Evolutionary conservation across 2,797 vertebrate genomes (phyloP).

Genomic region (Dallia pectoralis): DNA sequence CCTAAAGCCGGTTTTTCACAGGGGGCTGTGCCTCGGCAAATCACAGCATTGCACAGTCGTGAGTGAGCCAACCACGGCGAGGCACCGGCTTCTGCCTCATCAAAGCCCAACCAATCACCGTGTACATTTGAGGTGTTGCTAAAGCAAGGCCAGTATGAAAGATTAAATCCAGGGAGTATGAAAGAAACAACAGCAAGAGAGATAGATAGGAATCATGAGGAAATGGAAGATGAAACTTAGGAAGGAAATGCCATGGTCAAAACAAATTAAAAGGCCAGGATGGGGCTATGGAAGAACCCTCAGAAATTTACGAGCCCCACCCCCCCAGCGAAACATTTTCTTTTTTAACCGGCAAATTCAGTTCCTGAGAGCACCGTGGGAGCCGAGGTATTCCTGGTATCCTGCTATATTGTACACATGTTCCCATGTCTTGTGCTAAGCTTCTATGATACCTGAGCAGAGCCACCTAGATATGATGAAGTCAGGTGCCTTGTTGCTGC

Average conservation of each 20-base stretch:
- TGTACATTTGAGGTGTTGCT: neutral
- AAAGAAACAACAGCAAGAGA: neutral
- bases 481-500: too few relatives aligned
- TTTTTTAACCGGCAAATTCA: too few relatives aligned
- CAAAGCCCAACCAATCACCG: slow-evolving; percentile 15
- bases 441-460: too few relatives aligned
- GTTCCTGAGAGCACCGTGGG: too few relatives aligned
- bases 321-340: too few relatives aligned
- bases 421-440: too few relatives aligned
- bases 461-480: too few relatives aligned
- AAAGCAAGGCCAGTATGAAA: neutral
- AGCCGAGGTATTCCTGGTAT: too few relatives aligned
- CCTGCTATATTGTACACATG: too few relatives aligned
- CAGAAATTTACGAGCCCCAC: too few relatives aligned
- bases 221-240: neutral
- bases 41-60: slow-evolving; percentile 24
- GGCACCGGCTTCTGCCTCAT: slow-evolving; percentile 10
- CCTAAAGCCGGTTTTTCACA: slow-evolving; percentile 38
- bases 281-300: too few relatives aligned
- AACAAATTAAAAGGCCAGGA: neutral
- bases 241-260: neutral
- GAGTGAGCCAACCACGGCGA: slow-evolving; percentile 9
- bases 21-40: slow-evolving; percentile 34
- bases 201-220: neutral
- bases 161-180: neutral